Base-by-base conservation (phyloP, 1,140 invertebrate genomes). In the Platyura marginata region DNA sequence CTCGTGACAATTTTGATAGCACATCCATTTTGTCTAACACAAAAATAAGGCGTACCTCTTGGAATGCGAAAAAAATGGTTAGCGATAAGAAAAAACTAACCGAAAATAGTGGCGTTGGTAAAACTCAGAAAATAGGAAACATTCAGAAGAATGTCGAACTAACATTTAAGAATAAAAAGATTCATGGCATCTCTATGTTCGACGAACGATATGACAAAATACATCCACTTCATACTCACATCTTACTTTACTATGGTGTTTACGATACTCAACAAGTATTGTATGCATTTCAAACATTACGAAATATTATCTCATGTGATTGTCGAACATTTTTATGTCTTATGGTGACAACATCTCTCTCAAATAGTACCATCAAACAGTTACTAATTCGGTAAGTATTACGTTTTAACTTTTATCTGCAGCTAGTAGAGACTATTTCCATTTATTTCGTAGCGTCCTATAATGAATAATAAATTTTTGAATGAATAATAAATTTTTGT, bases 171-270 rank as follows among this genome's bases (percentile, higher is more conserved):
- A 61, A 55, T 44, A 50, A 48, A 3, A 51, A 29, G 25, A 29
- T 29, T 6, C 25, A 29, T 6, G 25, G 25, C 6, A 29, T 8
- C 13, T 6, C 13, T 13, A 29, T 8, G 13, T 29, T 29, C 13
- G 6, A 8, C 13, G 6, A 6, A 13, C 25, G 25, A 8, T 16
- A 54, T 36, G 58, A 69, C 15, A 66, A 63, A 10, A 67, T 84
- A 5, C 81, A 86, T 54, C 76, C 79, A 19, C 72, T 87, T 35
- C 84, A 90, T 56, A 81, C 82, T 20, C 84, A 90, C 55, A 71
- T 90, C 55, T 67, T 89, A 16, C 65, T 91, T 0, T 91, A 91
- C 50, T 74, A 75, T 46, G 79, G 81, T 47, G 74, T 83, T 15
- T 87, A 85, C 50, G 87, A 91, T 56, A 80, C 77, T 0, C 68